Base-by-base conservation (phyloP, 1,140 invertebrate species). In the Nylanderia fulva region DNA sequence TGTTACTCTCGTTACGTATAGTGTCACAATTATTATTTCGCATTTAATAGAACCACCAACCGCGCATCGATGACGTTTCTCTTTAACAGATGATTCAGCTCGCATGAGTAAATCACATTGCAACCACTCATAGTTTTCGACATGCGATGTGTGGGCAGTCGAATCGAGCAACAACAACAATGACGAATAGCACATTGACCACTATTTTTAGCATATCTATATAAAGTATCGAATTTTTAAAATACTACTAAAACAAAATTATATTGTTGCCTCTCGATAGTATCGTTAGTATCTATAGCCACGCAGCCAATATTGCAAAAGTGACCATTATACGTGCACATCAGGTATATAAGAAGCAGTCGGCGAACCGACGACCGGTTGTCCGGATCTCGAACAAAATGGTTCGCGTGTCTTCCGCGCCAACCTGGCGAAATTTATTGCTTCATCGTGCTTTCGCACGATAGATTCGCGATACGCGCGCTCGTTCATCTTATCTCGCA, bases 351-450 rank as follows among this genome's bases (percentile, higher is more conserved):
- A 52, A 36, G 77, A 42, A 61, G 72, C 86, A 86, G n/a, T 58
- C 52, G 75, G n/a, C 33, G 58, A 74, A 48, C 74, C 85, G 85
- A 72, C 85, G 85, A 72, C 71, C 69, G 61, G 24, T 45, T 60
- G 42, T 69, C 48, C 77, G 82, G 85, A 89, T 92, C 90, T 86
- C 87, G 87, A 86, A 89, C 90, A 93, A 93, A 94, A 93, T 92
- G 93, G 92, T 85, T 94, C 91, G 93, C 93, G 93, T 93, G 93
- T 94, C 92, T 93, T 93, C 92, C 88, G 86, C 82, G 84, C 84
- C 90, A 85, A 88, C 75, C 63, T 79, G 56, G 64, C 63, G 84
- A 87, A 91, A 94, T 94, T 94, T 94, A 94, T 94, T 91, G 92
- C 92, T 93, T 93, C 93, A 94, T 94, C 92, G 92, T 86, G 85